phyloP scores from a whole-genome alignment of 2,888 invertebrate genomes.

The Drosophila ezoana region DNA sequence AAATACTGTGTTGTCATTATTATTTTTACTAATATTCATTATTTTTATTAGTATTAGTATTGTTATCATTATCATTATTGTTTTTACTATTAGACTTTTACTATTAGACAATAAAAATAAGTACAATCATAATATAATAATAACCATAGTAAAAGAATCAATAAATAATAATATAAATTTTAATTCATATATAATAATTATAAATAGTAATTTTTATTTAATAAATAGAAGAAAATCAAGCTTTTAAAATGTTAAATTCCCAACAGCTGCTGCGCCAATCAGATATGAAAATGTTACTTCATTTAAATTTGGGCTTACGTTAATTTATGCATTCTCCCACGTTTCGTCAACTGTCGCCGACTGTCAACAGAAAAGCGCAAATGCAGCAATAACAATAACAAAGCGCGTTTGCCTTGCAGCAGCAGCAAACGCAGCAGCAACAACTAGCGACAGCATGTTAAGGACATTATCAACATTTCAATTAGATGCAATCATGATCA shows the following conservation, averaged over 20 bases:
- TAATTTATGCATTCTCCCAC: constrained; percentile 57
- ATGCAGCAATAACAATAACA: constrained; percentile 21
- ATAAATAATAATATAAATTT: too few species aligned
- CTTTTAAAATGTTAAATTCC: not conserved
- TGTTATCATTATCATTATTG: too few species aligned
- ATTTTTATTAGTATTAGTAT: too few species aligned
- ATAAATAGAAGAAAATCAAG: too few species aligned
- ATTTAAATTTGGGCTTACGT: constrained; percentile 8
- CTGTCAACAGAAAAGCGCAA: constrained; percentile 51
- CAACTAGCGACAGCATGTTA: constrained; percentile 56
- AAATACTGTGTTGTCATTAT: too few species aligned
- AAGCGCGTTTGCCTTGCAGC: constrained; percentile 47
- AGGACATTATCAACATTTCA: constrained; percentile 83
- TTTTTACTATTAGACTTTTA: too few species aligned
- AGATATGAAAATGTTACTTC: not conserved
- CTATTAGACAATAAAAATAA: too few species aligned
- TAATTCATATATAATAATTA: too few species aligned
- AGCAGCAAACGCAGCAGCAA: constrained; percentile 19
- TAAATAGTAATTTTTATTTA: too few species aligned
- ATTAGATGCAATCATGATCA: constrained; percentile 74
- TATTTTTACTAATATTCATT: too few species aligned
- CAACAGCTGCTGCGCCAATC: not conserved
- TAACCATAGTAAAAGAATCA: too few species aligned
- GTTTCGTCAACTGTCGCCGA: constrained; percentile 43
- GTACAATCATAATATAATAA: too few species aligned